Conservation (phyloP, 2,113 vertebrate species). For the Aleadryas rufinucha region DNA sequence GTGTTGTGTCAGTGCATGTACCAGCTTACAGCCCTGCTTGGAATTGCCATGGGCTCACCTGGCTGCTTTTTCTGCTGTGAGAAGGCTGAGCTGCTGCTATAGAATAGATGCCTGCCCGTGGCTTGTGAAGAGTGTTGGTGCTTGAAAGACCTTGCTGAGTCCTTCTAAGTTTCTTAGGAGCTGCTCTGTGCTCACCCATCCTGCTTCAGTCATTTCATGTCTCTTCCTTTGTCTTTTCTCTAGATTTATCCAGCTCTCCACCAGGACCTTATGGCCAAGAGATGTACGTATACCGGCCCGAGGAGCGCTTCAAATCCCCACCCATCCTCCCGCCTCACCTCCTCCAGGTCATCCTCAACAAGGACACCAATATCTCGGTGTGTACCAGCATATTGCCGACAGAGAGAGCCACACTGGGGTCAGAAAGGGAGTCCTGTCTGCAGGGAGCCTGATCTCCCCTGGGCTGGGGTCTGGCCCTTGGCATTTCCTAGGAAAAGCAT, state of each 20-base stretch:
- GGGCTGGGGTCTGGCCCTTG: background rate
- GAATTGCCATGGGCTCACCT: background rate
- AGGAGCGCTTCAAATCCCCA: conserved; percentile 93
- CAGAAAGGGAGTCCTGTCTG: background rate
- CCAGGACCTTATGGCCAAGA: conserved; percentile 93
- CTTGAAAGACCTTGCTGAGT: background rate
- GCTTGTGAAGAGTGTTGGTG: background rate
- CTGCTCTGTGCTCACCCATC: background rate
- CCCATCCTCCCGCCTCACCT: conserved; percentile 96
- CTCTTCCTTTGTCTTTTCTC: background rate
- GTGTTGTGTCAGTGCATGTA: background rate
- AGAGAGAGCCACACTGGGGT: background rate
- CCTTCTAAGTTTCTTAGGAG: background rate
- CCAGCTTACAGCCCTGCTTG: background rate
- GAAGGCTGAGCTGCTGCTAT: background rate
- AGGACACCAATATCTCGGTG: conserved; percentile 97
- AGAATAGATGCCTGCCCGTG: background rate
- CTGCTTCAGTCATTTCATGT: background rate
- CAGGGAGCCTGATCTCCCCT: background rate
- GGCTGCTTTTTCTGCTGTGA: background rate
- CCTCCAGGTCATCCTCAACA: conserved; percentile 99
- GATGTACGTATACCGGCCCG: conserved; percentile 87
- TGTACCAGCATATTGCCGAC: conserved; percentile 50
- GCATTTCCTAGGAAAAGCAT: background rate
- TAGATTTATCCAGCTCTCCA: conserved; percentile 94